These are phyloP conservation scores for Galleria mellonella DNA, from an alignment of 1,140 invertebrate genomes.

Conservation along the genomic window DNA sequence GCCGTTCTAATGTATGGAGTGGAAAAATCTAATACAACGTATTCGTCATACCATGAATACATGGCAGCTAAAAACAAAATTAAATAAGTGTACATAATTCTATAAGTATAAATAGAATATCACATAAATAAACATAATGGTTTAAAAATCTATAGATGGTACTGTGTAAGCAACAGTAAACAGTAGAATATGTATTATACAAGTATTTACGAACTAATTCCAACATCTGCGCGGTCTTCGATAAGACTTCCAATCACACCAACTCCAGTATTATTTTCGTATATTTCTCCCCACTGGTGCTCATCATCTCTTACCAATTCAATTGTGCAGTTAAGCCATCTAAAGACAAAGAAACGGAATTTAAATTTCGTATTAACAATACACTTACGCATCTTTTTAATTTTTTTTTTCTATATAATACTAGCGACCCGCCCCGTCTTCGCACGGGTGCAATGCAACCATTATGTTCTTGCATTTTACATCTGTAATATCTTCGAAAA, in stretches of 20 bases:
- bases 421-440: too few species aligned
- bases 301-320: constrained; percentile 67
- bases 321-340: constrained; percentile 71
- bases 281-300: constrained; percentile 76
- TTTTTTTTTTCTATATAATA: too few species aligned
- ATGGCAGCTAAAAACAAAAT: constrained; percentile 64
- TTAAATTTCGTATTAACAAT: constrained; percentile 1
- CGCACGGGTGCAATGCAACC: too few species aligned
- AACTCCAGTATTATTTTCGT: constrained; percentile 74
- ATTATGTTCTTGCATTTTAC: too few species aligned
- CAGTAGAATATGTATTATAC: neutral
- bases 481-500: too few species aligned
- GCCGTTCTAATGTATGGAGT: constrained; percentile 72
- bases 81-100: neutral
- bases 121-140: neutral
- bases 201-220: constrained; percentile 55
- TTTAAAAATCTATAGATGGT: neutral
- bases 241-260: constrained; percentile 76
- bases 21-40: constrained; percentile 74
- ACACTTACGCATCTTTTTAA: too few species aligned
- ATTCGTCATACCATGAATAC: constrained; percentile 77
- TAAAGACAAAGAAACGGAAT: constrained; percentile 16
- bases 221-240: constrained; percentile 75
- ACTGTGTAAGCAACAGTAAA: too few species aligned
- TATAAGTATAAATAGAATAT: constrained; percentile 1